Evolutionary conservation across 2,888 invertebrate species (phyloP).

Genomic region (Drosophila affinis): DNA sequence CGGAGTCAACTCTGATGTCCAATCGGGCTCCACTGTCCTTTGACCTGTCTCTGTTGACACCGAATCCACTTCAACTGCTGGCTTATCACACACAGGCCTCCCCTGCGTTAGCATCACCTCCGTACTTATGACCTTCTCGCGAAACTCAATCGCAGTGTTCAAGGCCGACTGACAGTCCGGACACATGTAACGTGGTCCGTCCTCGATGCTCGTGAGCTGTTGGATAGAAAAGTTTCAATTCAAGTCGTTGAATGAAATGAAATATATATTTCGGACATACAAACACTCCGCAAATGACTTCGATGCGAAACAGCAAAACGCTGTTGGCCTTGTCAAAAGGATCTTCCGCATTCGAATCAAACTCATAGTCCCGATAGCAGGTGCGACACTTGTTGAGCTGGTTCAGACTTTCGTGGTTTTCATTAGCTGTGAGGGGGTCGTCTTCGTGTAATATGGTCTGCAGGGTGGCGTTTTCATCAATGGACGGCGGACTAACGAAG

Average conservation of each 20-base stretch:
- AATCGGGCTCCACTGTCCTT: slow-evolving; percentile 1
- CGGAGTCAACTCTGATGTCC: not conserved
- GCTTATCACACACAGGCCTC: not conserved
- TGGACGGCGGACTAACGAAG: slow-evolving; percentile 13
- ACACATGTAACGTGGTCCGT: slow-evolving; percentile 42
- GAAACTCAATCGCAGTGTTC: slow-evolving; percentile 54
- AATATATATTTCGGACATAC: slow-evolving; percentile 21
- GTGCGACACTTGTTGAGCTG: slow-evolving; percentile 52
- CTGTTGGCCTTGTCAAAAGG: slow-evolving; percentile 50
- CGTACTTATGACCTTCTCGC: slow-evolving; percentile 55
- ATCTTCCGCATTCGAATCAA: slow-evolving; percentile 42
- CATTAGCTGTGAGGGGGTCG: slow-evolving; percentile 51
- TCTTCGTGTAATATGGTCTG: not conserved
- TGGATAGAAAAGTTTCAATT: not conserved
- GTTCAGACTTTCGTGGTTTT: not conserved
- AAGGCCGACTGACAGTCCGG: slow-evolving; percentile 31
- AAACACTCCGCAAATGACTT: slow-evolving; percentile 71
- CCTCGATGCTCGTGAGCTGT: slow-evolving; percentile 40
- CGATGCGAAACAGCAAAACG: slow-evolving; percentile 60
- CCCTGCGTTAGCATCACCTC: slow-evolving; percentile 40
- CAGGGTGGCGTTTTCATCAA: too few species aligned
- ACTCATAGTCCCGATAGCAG: slow-evolving; percentile 31
- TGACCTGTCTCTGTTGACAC: not conserved
- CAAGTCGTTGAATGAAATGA: not conserved
- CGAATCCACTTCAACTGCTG: not conserved